Evolutionary conservation across 2,888 invertebrate genomes (phyloP).

Genomic region (Agrochola macilenta): DNA sequence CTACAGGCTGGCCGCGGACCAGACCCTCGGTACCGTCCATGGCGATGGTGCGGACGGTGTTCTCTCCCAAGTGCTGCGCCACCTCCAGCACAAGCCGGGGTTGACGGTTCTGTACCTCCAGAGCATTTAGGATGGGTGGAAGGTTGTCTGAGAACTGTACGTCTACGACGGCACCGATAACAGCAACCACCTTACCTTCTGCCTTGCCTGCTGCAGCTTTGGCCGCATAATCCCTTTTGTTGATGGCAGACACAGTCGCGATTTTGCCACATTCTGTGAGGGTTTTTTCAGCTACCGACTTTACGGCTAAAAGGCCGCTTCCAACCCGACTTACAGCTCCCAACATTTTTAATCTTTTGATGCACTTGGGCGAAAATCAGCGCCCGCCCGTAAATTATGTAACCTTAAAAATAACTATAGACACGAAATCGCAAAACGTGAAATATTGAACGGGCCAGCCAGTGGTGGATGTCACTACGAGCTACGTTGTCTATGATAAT

Average conservation of each 20-base stretch:
- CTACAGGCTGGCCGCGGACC: conserved; percentile 95
- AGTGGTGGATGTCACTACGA: conserved; percentile 9
- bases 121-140: conserved; percentile 98
- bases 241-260: conserved; percentile 82
- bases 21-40: conserved; percentile 99
- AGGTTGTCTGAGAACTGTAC: conserved; percentile 98
- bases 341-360: conserved; percentile 88
- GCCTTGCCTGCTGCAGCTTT: conserved; percentile 76
- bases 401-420: conserved; percentile 78
- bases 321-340: conserved; percentile 91
- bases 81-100: conserved; percentile 96
- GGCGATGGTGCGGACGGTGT: conserved; percentile 97
- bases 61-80: conserved; percentile 98
- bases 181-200: conserved; percentile 95
- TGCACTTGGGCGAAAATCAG: conserved; percentile 76
- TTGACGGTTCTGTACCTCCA: conserved; percentile 96
- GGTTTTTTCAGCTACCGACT: conserved; percentile 90
- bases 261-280: conserved; percentile 91
- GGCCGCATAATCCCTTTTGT: conserved; percentile 86
- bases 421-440: conserved; percentile 44
- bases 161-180: conserved; percentile 99
- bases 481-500: conserved; percentile 50
- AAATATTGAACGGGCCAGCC: conserved; percentile 42
- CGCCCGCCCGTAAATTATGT: conserved; percentile 86
- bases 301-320: conserved; percentile 91